Evolutionary conservation across 2,888 invertebrate genomes (phyloP).

Genomic region (Sipha maydis): DNA sequence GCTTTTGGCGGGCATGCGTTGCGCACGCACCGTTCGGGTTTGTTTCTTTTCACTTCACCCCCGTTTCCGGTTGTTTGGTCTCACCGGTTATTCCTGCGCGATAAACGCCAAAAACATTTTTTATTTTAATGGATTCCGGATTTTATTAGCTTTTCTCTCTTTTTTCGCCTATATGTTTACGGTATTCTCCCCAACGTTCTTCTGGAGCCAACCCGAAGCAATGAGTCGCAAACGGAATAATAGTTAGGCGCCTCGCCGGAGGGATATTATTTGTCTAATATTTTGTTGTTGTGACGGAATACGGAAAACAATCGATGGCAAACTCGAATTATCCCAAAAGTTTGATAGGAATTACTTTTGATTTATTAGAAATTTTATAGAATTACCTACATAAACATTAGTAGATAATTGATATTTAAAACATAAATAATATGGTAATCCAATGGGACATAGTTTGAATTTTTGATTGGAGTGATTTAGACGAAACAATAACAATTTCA

Average conservation of each 20-base stretch:
- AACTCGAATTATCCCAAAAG: too few relatives aligned
- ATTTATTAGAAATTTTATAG: too few relatives aligned
- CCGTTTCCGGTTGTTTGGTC: slow-evolving; percentile 46
- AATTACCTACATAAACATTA: too few relatives aligned
- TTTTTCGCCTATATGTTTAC: neutral
- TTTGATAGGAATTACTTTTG: too few relatives aligned
- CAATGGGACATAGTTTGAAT: too few relatives aligned
- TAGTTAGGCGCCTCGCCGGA: neutral
- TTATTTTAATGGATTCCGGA: slow-evolving; percentile 45
- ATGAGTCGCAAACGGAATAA: neutral
- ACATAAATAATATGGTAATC: too few relatives aligned
- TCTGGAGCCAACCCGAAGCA: neutral
- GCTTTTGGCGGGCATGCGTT: slow-evolving; percentile 4
- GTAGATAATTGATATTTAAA: too few relatives aligned
- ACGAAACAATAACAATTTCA: too few relatives aligned
- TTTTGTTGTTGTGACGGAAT: too few relatives aligned
- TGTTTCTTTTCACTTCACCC: slow-evolving; percentile 37
- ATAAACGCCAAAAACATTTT: slow-evolving; percentile 37
- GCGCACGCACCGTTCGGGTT: neutral
- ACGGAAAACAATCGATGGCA: too few relatives aligned
- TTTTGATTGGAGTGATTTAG: too few relatives aligned
- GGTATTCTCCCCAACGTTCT: neutral
- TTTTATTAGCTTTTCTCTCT: slow-evolving; percentile 28
- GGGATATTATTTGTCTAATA: neutral
- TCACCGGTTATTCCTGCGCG: slow-evolving; percentile 38